Evolutionary conservation across 2,113 vertebrate species (phyloP).

Genomic region (Heterocephalus glaber): DNA sequence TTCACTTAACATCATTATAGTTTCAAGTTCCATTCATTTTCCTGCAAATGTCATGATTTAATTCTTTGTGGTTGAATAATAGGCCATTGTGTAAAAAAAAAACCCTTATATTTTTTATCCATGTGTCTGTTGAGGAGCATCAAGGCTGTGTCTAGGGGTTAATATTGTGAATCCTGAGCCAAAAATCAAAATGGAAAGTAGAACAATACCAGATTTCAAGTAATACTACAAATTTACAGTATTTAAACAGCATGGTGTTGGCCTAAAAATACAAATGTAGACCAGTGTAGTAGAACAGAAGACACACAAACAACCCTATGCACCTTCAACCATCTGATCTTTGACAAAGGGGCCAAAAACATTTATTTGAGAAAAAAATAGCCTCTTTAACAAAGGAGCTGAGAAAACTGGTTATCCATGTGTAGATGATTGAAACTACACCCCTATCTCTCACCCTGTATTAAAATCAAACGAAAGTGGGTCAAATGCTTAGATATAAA

Average conservation of each 20-base stretch:
- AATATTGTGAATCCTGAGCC: neutral
- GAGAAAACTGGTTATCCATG: neutral
- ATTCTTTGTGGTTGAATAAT: neutral
- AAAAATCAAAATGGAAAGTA: neutral
- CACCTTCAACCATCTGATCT: neutral
- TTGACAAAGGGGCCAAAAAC: neutral
- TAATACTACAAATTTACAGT: neutral
- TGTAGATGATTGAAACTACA: neutral
- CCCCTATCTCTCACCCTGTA: neutral
- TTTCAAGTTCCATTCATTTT: neutral
- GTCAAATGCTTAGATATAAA: neutral
- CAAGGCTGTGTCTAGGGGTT: neutral
- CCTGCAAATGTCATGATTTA: neutral
- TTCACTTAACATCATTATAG: neutral
- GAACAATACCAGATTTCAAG: neutral
- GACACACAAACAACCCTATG: neutral
- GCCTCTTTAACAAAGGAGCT: neutral
- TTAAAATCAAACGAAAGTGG: neutral
- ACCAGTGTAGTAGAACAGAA: neutral
- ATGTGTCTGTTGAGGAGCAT: neutral
- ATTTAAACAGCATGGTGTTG: neutral
- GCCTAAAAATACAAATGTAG: neutral
- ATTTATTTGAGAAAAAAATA: neutral
- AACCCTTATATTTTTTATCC: neutral
- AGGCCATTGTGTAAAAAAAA: neutral